A percentile compares a stretch with the other conserved stretches of the same genome.
phyloP scores from a whole-genome alignment of 2,113 vertebrate genomes.

The Neotragus moschatus region DNA sequence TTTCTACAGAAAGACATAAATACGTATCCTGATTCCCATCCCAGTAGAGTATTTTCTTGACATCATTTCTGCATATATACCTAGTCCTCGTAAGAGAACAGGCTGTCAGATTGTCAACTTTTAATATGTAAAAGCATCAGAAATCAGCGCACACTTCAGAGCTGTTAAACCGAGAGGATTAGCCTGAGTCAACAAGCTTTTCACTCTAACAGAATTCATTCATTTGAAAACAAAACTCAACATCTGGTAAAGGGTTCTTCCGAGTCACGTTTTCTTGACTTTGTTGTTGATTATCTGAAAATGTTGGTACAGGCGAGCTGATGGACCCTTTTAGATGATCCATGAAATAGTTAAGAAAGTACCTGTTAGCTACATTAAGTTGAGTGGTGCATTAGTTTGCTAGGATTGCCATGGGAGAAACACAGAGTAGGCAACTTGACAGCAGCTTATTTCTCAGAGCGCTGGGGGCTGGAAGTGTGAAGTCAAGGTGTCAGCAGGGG shows the following conservation, averaged over 20 bases:
- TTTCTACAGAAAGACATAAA: background rate
- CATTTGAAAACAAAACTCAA: background rate
- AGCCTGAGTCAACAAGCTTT: slow-evolving; percentile 36
- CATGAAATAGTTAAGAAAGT: background rate
- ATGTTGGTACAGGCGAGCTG: background rate
- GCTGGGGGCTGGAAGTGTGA: background rate
- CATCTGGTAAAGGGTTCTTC: background rate
- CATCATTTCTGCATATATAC: background rate
- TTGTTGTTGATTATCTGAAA: background rate
- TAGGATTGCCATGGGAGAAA: background rate
- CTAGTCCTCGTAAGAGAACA: background rate
- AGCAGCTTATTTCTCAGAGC: background rate
- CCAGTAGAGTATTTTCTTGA: background rate
- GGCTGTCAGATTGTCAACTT: background rate
- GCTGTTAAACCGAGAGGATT: background rate
- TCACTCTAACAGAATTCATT: background rate
- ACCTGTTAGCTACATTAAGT: background rate
- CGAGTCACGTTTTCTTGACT: background rate
- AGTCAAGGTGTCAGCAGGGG: background rate
- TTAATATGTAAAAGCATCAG: background rate
- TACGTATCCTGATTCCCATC: background rate
- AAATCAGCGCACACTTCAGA: background rate
- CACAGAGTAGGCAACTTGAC: background rate
- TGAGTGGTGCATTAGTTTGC: background rate
- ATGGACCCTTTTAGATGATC: background rate